phyloP scores from a whole-genome alignment of 2,888 invertebrate genomes.

The Acanthoscelides obtectus region DNA sequence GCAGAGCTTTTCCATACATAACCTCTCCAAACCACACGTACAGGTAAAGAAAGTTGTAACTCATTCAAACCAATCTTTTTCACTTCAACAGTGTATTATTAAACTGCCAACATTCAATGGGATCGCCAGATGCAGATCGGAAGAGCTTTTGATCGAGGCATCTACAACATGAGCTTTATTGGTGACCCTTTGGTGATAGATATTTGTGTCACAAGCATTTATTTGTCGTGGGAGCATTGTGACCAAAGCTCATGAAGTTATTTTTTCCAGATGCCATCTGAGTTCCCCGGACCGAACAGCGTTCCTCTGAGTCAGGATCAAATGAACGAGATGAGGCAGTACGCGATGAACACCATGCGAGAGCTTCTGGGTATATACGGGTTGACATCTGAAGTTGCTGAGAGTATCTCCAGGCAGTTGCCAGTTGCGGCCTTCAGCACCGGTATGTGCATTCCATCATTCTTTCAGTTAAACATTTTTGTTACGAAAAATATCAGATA shows the following conservation, averaged over 20 bases:
- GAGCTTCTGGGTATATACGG: conserved; percentile 74
- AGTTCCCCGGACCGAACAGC: neutral
- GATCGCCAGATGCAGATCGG: no score
- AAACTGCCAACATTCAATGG: no score
- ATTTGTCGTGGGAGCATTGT: no score
- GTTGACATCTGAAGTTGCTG: conserved; percentile 66
- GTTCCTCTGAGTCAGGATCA: conserved; percentile 32
- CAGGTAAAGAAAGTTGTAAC: conserved; percentile 15
- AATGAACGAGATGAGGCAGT: conserved; percentile 63
- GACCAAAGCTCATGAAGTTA: no score
- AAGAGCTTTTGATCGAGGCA: no score
- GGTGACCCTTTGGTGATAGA: no score
- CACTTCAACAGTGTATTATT: no score
- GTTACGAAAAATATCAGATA: no score
- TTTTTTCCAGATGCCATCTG: neutral
- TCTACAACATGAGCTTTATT: no score
- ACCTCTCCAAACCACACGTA: conserved; percentile 44
- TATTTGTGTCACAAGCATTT: no score
- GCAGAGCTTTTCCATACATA: conserved; percentile 36
- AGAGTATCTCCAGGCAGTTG: conserved; percentile 64
- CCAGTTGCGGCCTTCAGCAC: conserved; percentile 65
- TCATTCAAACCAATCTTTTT: no score
- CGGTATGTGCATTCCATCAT: conserved; percentile 55
- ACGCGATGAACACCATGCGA: conserved; percentile 75
- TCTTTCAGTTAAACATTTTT: no score